phyloP scores from a whole-genome alignment of 2,888 invertebrate genomes.

The Hofmannophila pseudospretella region DNA sequence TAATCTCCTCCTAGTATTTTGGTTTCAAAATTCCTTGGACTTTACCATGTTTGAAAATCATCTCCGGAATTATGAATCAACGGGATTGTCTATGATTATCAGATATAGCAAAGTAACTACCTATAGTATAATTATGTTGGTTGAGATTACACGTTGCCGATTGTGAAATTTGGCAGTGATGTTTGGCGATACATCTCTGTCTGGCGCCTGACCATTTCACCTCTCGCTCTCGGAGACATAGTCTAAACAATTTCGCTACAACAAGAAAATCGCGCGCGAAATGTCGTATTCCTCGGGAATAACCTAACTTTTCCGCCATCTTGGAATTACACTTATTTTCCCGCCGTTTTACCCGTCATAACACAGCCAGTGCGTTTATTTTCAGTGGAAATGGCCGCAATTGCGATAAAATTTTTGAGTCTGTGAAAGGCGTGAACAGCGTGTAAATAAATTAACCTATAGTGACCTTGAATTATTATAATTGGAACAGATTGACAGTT shows the following conservation, averaged over 20 bases:
- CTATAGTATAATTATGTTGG: no score
- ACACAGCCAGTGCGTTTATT: slow-evolving; percentile 4
- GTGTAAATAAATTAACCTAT: slow-evolving; percentile 1
- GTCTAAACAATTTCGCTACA: background rate
- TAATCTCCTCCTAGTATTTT: no score
- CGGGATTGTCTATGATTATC: no score
- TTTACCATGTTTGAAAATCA: no score
- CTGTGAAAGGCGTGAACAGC: no score
- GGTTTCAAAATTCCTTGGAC: no score
- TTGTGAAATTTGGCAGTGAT: slow-evolving; percentile 67
- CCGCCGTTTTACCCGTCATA: slow-evolving; percentile 1
- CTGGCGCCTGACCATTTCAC: slow-evolving; percentile 35
- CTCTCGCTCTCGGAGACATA: slow-evolving; percentile 15
- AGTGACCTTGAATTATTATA: slow-evolving; percentile 4
- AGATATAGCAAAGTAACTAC: no score
- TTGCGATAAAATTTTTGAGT: background rate
- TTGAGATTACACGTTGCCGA: slow-evolving; percentile 15
- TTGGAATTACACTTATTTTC: background rate
- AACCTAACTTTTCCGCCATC: slow-evolving; percentile 21
- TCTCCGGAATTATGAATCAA: no score
- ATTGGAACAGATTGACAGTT: background rate
- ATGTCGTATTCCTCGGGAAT: slow-evolving; percentile 50
- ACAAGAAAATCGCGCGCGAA: slow-evolving; percentile 26
- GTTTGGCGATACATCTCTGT: slow-evolving; percentile 39
- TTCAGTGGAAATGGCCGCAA: background rate